These are phyloP conservation scores for Malthinus flaveolus DNA, from an alignment of 2,888 invertebrate species.

Conservation along the genomic window DNA sequence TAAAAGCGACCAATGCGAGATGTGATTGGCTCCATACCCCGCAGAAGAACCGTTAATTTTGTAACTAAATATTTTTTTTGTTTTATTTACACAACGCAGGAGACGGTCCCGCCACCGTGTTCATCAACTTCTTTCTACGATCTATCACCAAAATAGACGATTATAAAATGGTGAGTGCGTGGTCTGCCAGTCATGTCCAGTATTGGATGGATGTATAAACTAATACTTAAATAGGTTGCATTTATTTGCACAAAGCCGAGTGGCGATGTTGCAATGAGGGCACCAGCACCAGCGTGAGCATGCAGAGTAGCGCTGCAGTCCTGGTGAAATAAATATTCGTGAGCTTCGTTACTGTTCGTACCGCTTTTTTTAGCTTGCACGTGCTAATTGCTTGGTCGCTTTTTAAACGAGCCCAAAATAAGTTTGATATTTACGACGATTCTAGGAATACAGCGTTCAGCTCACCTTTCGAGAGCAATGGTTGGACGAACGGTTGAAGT, in stretches of 20 bases:
- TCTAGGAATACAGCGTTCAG: slow-evolving; percentile 96
- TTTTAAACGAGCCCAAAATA: slow-evolving; percentile 10
- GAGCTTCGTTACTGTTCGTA: slow-evolving; percentile 31
- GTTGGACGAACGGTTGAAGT: slow-evolving; percentile 89
- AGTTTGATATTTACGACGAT: slow-evolving; percentile 45
- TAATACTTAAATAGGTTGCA: slow-evolving; percentile 44
- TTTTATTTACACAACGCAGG: slow-evolving; percentile 63
- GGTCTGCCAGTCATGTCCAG: slow-evolving; percentile 55
- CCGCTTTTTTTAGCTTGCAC: slow-evolving; percentile 30
- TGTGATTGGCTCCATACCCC: slow-evolving; percentile 53
- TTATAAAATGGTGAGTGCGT: slow-evolving; percentile 95
- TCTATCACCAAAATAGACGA: slow-evolving; percentile 99
- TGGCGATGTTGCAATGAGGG: slow-evolving; percentile 52
- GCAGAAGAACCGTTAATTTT: slow-evolving; percentile 38
- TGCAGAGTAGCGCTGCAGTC: slow-evolving; percentile 48
- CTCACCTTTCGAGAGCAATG: slow-evolving; percentile 97
- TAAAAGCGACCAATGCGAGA: slow-evolving; percentile 50
- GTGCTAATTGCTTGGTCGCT: slow-evolving; percentile 28
- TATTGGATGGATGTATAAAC: slow-evolving; percentile 46
- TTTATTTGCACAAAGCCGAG: slow-evolving; percentile 49
- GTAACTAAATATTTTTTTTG: slow-evolving; percentile 40
- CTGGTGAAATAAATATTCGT: slow-evolving; percentile 38
- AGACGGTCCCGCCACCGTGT: slow-evolving; percentile 84
- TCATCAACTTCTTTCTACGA: slow-evolving; percentile 94
- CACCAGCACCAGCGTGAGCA: slow-evolving; percentile 55